A percentile compares a stretch with the other conserved stretches of the same genome.
Evolutionary conservation across 2,797 vertebrate genomes (phyloP).

Genomic region (Acropternis orthonyx): DNA sequence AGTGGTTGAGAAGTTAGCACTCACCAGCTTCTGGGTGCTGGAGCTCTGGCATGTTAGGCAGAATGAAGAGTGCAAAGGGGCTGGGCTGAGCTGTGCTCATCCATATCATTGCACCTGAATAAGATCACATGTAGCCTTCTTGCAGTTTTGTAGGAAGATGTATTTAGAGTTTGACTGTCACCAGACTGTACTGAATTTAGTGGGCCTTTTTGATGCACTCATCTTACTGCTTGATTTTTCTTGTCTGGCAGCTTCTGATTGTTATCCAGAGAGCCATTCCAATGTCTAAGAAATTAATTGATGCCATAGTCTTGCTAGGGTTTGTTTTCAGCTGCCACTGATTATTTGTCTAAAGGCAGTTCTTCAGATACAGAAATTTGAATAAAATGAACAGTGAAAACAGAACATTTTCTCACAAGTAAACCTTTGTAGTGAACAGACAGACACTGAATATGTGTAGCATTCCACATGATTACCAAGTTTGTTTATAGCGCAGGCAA

Average conservation of each 20-base stretch:
- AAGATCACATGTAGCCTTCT: background rate
- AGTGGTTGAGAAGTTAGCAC: background rate
- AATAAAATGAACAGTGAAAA: background rate
- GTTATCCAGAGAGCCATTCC: constrained; percentile 2
- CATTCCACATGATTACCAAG: background rate
- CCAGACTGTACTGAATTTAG: background rate
- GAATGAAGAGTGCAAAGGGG: background rate
- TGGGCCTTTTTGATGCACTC: background rate
- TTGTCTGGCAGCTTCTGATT: background rate
- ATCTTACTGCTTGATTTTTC: background rate
- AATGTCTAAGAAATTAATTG: constrained; percentile 6
- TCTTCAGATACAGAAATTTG: background rate
- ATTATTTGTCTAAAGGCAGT: background rate
- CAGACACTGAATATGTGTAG: background rate
- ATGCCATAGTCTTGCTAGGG: background rate
- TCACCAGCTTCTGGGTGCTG: background rate
- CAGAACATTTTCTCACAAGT: background rate
- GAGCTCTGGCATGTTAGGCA: background rate
- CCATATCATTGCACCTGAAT: background rate
- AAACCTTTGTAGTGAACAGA: background rate
- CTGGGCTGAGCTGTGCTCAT: constrained; percentile 4
- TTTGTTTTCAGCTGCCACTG: background rate
- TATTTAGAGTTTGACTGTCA: background rate
- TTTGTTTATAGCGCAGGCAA: background rate
- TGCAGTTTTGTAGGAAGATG: background rate